Conservation (phyloP, 1,140 invertebrate species). For the Chymomyza costata region DNA sequence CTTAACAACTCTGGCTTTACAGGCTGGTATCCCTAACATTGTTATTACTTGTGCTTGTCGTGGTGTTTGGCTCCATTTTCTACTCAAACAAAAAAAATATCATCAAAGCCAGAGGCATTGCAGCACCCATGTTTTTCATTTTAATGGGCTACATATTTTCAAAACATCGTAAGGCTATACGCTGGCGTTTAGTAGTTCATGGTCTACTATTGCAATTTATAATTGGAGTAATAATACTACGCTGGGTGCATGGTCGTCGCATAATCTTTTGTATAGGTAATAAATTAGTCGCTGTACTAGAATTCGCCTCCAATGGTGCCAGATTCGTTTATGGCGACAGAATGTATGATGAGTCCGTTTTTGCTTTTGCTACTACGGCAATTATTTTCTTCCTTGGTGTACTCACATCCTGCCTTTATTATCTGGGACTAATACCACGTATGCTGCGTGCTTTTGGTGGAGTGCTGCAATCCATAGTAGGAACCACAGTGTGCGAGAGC, state of each 20-base stretch:
- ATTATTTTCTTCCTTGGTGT: slow-evolving; percentile 94
- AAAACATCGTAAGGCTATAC: slow-evolving; percentile 78
- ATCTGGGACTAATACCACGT: slow-evolving; percentile 89
- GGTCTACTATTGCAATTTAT: slow-evolving; percentile 89
- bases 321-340: slow-evolving; percentile 88
- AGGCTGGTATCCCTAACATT: slow-evolving; percentile 19
- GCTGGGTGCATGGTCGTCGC: slow-evolving; percentile 83
- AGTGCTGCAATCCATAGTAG: slow-evolving; percentile 82
- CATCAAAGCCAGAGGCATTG: too few relatives aligned
- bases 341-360: slow-evolving; percentile 80
- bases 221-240: slow-evolving; percentile 88
- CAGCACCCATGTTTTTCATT: slow-evolving; percentile 78
- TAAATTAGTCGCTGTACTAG: slow-evolving; percentile 85
- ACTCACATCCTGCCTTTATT: slow-evolving; percentile 88
- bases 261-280: slow-evolving; percentile 87
- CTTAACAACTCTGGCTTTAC: background rate
- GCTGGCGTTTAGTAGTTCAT: slow-evolving; percentile 85
- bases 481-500: slow-evolving; percentile 93
- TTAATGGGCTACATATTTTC: slow-evolving; percentile 77
- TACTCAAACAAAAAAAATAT: too few relatives aligned
- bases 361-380: slow-evolving; percentile 87
- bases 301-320: slow-evolving; percentile 84
- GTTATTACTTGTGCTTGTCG: background rate
- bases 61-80: slow-evolving; percentile 16
- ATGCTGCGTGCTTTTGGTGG: slow-evolving; percentile 86